phyloP scores from a whole-genome alignment of 64 coral and sea anemone genomes.

The Montipora cactus region DNA sequence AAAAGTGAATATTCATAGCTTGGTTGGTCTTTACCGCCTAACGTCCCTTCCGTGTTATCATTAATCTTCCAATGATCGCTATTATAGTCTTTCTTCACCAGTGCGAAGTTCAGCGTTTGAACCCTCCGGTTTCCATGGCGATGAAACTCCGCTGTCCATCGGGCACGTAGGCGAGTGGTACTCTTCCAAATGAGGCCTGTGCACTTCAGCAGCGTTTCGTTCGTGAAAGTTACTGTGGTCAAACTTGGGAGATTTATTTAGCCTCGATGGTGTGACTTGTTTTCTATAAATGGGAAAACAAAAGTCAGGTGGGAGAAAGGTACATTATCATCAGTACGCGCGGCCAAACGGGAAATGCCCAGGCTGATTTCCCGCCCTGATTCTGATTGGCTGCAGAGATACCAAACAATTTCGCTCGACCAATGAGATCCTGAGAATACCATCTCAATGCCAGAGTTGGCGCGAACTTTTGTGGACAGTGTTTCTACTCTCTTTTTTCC shows the following conservation, averaged over 20 bases:
- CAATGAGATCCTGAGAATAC: too few species aligned
- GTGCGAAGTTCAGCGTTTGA: conserved; percentile 36
- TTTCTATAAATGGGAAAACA: conserved; percentile 53
- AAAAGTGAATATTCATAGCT: conserved; percentile 31
- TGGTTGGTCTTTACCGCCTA: conserved; percentile 2
- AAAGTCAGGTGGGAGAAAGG: neutral
- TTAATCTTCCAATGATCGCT: conserved; percentile 3
- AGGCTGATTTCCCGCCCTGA: too few species aligned
- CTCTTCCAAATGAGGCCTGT: neutral
- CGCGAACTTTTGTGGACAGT: too few species aligned
- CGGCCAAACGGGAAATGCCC: too few species aligned
- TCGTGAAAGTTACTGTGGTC: conserved; percentile 30
- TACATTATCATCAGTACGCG: too few species aligned
- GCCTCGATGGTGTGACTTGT: conserved; percentile 83
- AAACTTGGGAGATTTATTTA: conserved; percentile 76
- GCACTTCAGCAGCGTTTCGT: neutral
- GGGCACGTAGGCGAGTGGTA: conserved; percentile 16
- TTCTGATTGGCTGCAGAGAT: too few species aligned
- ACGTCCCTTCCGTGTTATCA: neutral
- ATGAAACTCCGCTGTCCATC: conserved; percentile 49
- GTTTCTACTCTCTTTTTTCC: too few species aligned
- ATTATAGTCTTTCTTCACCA: conserved; percentile 52
- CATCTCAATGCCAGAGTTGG: too few species aligned
- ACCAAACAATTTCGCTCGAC: too few species aligned
- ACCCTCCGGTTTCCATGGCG: neutral